Evolutionary conservation across 2,797 vertebrate genomes (phyloP).

Genomic region (Ctenopoma kingsleyae): DNA sequence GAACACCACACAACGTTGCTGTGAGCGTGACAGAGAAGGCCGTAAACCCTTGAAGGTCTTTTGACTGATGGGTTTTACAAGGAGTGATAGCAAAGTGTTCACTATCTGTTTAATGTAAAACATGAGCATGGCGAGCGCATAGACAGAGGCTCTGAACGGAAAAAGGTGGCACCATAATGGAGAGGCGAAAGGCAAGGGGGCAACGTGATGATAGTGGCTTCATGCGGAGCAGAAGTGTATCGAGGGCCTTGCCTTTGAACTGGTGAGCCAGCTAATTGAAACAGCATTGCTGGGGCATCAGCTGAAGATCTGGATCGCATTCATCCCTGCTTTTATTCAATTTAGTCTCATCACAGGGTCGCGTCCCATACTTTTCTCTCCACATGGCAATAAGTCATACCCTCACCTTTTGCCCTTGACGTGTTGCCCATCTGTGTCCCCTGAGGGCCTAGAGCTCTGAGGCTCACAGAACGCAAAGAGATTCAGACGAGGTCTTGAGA

Average conservation of each 20-base stretch:
- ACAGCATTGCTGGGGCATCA: constrained; percentile 80
- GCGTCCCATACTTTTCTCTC: constrained; percentile 58
- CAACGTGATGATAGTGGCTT: constrained; percentile 79
- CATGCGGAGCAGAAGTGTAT: constrained; percentile 75
- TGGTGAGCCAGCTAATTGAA: constrained; percentile 82
- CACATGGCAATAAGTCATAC: constrained; percentile 84
- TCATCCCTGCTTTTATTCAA: constrained; percentile 82
- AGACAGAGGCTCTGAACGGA: constrained; percentile 49
- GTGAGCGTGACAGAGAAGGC: constrained; percentile 39
- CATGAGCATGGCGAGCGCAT: constrained; percentile 56
- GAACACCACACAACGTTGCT: constrained; percentile 20
- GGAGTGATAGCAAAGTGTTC: constrained; percentile 47
- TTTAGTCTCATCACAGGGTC: constrained; percentile 75
- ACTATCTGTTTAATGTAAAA: constrained; percentile 81
- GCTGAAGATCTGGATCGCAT: constrained; percentile 83
- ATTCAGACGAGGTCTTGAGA: constrained; percentile 76
- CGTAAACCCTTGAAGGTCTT: constrained; percentile 58
- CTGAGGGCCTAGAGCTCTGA: constrained; percentile 49
- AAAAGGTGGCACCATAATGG: constrained; percentile 71
- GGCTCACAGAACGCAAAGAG: constrained; percentile 49
- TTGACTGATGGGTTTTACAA: constrained; percentile 73
- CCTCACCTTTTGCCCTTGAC: constrained; percentile 79
- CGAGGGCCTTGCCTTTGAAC: constrained; percentile 83
- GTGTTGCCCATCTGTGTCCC: constrained; percentile 83
- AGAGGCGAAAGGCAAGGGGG: constrained; percentile 71